A percentile compares a stretch with the other conserved stretches of the same genome.
These are phyloP conservation scores for Myotis vivesi DNA, from an alignment of 2,797 vertebrate genomes.

Conservation along the genomic window DNA sequence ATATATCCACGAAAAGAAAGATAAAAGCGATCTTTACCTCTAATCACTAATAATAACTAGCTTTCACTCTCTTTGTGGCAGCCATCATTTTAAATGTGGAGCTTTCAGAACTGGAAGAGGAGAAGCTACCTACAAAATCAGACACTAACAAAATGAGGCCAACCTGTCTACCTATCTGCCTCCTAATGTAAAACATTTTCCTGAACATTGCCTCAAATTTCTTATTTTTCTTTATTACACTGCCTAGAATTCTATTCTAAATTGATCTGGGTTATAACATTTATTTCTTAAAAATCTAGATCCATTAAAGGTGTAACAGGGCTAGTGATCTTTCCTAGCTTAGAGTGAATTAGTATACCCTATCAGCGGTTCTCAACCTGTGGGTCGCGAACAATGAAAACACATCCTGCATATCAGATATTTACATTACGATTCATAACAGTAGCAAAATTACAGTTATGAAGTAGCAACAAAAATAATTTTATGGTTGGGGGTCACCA, in stretches of 20 bases:
- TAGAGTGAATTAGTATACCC: not conserved
- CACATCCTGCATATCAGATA: no score
- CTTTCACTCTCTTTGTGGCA: not conserved
- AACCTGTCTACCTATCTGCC: not conserved
- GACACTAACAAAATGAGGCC: not conserved
- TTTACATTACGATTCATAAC: no score
- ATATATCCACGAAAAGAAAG: not conserved
- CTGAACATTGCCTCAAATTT: not conserved
- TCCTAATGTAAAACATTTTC: not conserved
- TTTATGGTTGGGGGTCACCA: no score
- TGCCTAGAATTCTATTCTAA: conserved; percentile 18
- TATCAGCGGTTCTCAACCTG: not conserved
- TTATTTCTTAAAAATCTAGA: conserved; percentile 47
- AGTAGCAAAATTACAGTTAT: no score
- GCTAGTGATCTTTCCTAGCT: conserved; percentile 16
- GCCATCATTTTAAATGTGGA: not conserved
- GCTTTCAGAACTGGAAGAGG: not conserved
- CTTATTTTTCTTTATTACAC: conserved; percentile 9
- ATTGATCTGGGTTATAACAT: not conserved
- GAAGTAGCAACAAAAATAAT: no score
- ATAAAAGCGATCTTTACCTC: not conserved
- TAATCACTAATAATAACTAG: conserved; percentile 22
- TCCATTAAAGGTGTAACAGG: not conserved
- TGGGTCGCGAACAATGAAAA: no score
- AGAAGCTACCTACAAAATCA: conserved; percentile 5